Conservation (phyloP, 23 tunicate genomes). For the Halocynthia roretzi region DNA sequence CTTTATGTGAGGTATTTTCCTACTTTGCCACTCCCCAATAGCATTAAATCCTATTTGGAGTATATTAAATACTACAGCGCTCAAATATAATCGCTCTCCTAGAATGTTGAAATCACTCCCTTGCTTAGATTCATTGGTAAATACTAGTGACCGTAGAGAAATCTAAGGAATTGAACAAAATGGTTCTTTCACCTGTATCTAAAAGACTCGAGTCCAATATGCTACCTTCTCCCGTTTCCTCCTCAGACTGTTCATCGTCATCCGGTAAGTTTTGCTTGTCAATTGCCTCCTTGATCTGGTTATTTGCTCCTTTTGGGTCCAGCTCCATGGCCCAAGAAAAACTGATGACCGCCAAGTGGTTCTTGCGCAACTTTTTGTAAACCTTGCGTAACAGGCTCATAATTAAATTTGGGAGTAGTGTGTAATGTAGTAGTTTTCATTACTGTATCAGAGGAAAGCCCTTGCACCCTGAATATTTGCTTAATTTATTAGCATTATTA, state of each 20-base stretch:
- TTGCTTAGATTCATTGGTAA: no score
- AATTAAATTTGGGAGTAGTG: no score
- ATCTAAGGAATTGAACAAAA: no score
- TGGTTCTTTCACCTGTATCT: not conserved
- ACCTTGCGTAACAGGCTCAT: conserved; percentile 27
- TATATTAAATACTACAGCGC: no score
- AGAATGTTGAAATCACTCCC: no score
- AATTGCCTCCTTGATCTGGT: conserved; percentile 88
- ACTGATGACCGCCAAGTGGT: conserved; percentile 82
- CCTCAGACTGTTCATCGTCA: conserved; percentile 20
- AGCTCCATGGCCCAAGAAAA: conserved; percentile 95
- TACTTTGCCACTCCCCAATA: no score
- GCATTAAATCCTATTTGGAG: no score
- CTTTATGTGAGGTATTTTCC: no score
- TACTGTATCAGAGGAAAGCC: not conserved
- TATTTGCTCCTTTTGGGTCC: conserved; percentile 90
- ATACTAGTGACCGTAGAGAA: no score
- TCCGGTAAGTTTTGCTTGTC: conserved; percentile 55
- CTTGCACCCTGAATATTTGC: not conserved
- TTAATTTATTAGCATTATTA: no score
- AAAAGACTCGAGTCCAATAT: conserved; percentile 2
- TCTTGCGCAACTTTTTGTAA: conserved; percentile 65
- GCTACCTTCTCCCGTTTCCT: not conserved
- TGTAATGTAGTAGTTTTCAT: no score
- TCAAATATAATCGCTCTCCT: no score